A percentile compares a stretch with the other conserved stretches of the same genome.
These are phyloP conservation scores for Ametastegia equiseti DNA, from an alignment of 2,888 invertebrate genomes.

Conservation along the genomic window DNA sequence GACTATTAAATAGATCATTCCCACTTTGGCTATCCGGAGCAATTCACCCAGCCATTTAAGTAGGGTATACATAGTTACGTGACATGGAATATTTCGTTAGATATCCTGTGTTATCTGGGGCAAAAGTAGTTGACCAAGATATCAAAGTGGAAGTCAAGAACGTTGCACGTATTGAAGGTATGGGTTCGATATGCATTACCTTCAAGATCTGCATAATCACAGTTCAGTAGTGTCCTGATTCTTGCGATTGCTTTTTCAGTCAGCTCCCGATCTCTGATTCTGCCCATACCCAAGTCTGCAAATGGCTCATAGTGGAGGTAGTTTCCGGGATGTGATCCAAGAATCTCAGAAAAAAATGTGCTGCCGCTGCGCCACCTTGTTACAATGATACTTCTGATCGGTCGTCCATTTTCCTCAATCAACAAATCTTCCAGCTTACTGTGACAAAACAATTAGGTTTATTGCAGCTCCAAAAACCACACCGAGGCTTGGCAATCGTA, in stretches of 20 bases:
- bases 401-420: constrained; percentile 84
- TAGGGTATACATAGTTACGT: no score
- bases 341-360: constrained; percentile 91
- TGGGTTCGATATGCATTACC: constrained; percentile 67
- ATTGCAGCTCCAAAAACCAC: no score
- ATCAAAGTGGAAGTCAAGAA: no score
- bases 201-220: constrained; percentile 87
- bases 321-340: constrained; percentile 90
- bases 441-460: background rate
- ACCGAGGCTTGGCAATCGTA: no score
- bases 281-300: constrained; percentile 88
- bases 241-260: constrained; percentile 82
- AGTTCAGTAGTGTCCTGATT: constrained; percentile 85
- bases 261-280: constrained; percentile 86
- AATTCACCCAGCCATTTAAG: no score
- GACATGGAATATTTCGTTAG: no score
- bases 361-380: constrained; percentile 96
- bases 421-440: constrained; percentile 83
- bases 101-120: no score
- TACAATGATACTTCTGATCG: constrained; percentile 86
- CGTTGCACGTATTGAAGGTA: background rate
- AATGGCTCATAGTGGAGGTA: constrained; percentile 95
- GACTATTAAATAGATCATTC: no score
- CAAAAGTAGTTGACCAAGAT: no score
- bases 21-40: no score